These are phyloP conservation scores for Agrochola macilenta DNA, from an alignment of 2,888 invertebrate genomes.

Conservation along the genomic window DNA sequence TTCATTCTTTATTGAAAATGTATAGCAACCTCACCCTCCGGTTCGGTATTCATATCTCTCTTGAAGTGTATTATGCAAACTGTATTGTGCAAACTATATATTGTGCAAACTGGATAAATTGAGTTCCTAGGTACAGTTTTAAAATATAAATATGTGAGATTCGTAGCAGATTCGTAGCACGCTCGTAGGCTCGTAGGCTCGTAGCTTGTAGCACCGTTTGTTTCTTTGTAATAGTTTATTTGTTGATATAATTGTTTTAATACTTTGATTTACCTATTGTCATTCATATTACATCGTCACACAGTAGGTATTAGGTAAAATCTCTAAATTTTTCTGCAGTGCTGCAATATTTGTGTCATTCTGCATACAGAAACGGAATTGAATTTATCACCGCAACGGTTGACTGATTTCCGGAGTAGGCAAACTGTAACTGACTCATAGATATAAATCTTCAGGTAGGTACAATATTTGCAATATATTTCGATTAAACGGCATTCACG, in stretches of 20 bases:
- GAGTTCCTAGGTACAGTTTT: conserved; percentile 19
- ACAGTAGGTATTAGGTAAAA: too few relatives aligned
- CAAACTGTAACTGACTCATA: too few relatives aligned
- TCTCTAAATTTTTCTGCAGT: neutral
- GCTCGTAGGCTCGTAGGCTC: conserved; percentile 36
- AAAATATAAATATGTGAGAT: conserved; percentile 8
- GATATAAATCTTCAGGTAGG: neutral
- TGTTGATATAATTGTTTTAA: too few relatives aligned
- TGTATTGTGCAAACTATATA: too few relatives aligned
- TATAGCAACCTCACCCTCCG: neutral
- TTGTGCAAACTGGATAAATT: conserved; percentile 14
- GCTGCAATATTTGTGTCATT: neutral
- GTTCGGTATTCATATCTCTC: conserved; percentile 20
- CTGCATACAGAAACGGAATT: neutral
- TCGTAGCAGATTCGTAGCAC: conserved; percentile 30
- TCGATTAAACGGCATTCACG: conserved; percentile 5
- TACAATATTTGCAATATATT: neutral
- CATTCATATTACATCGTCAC: too few relatives aligned
- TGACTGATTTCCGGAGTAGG: neutral
- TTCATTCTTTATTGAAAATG: conserved; percentile 18
- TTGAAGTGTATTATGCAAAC: conserved; percentile 12
- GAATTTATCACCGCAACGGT: neutral
- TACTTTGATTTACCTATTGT: too few relatives aligned
- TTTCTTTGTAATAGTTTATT: neutral
- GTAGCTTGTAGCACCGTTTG: neutral